Percentiles rank a stretch among this genome's conserved stretches.
Conservation (phyloP, 2,888 invertebrate species). For the Sylvicola cinctus region DNA sequence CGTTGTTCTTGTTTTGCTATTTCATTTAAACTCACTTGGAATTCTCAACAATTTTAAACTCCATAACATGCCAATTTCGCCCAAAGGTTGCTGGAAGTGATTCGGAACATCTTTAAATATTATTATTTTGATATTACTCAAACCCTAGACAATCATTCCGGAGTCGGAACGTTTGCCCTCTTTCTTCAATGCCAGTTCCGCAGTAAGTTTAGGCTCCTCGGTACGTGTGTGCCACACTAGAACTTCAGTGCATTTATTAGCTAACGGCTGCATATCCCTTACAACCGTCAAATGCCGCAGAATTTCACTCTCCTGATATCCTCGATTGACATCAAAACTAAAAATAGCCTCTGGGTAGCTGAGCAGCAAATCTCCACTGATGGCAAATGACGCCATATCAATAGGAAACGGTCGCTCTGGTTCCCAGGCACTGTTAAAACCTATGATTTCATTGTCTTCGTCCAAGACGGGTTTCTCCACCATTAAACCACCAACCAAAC, state of each 20-base stretch:
- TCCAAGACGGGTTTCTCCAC: conserved; percentile 76
- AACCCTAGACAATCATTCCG: too few species aligned
- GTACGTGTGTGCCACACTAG: conserved; percentile 98
- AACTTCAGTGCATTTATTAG: conserved; percentile 81
- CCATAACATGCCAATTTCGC: too few species aligned
- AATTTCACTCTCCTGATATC: conserved; percentile 77
- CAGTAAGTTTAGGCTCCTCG: conserved; percentile 58
- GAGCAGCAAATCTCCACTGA: conserved; percentile 55
- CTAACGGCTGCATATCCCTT: conserved; percentile 73
- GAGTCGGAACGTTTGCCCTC: too few species aligned
- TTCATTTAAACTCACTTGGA: too few species aligned
- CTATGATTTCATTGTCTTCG: conserved; percentile 29
- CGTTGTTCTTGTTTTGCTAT: too few species aligned
- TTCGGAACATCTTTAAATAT: too few species aligned
- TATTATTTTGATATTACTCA: too few species aligned
- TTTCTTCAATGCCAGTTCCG: conserved; percentile 43
- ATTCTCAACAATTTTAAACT: too few species aligned
- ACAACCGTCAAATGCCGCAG: conserved; percentile 48
- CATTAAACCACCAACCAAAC: conserved; percentile 83
- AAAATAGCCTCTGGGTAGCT: conserved; percentile 54
- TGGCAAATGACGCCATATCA: conserved; percentile 95
- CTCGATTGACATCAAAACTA: conserved; percentile 66
- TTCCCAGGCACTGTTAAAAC: conserved; percentile 60
- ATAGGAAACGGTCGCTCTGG: conserved; percentile 84
- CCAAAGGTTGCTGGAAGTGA: too few species aligned